Percentiles rank a stretch among this genome's conserved stretches.
phyloP scores from a whole-genome alignment of 1,140 invertebrate species.

The Procambarus virginalis region DNA sequence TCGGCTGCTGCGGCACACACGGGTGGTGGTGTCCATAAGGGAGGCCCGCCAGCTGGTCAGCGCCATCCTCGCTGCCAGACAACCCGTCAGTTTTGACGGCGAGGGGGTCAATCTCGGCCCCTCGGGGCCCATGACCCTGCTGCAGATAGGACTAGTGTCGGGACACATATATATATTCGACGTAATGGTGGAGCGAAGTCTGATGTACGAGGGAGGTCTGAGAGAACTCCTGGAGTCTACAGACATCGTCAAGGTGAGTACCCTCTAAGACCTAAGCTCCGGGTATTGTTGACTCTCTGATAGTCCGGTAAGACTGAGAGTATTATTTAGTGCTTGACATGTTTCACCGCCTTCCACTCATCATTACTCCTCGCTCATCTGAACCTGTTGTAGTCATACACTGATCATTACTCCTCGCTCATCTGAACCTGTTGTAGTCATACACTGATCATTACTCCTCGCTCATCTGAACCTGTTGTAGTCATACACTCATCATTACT shows the following conservation, averaged over 20 bases:
- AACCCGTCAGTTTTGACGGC: constrained; percentile 86
- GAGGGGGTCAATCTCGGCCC: constrained; percentile 92
- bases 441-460: no score
- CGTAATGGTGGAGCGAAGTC: constrained; percentile 87
- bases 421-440: no score
- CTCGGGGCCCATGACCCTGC: constrained; percentile 82
- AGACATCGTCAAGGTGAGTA: constrained; percentile 82
- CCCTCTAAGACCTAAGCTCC: neutral
- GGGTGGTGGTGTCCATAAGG: constrained; percentile 84
- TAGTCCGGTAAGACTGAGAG: no score
- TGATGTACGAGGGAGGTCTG: constrained; percentile 86
- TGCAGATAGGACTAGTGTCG: constrained; percentile 87
- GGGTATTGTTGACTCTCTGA: no score
- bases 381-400: no score
- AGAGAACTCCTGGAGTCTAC: constrained; percentile 87
- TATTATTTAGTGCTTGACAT: no score
- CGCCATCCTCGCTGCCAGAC: constrained; percentile 80
- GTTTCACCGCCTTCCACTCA: neutral
- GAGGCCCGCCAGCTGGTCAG: constrained; percentile 85
- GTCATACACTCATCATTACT: no score
- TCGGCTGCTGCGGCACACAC: constrained; percentile 86
- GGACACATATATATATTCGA: constrained; percentile 91
- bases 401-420: no score
- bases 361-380: neutral
- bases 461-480: no score